A percentile compares a stretch with the other conserved stretches of the same genome.
Evolutionary conservation across 1,140 invertebrate species (phyloP).

Genomic region (Formica exsecta): DNA sequence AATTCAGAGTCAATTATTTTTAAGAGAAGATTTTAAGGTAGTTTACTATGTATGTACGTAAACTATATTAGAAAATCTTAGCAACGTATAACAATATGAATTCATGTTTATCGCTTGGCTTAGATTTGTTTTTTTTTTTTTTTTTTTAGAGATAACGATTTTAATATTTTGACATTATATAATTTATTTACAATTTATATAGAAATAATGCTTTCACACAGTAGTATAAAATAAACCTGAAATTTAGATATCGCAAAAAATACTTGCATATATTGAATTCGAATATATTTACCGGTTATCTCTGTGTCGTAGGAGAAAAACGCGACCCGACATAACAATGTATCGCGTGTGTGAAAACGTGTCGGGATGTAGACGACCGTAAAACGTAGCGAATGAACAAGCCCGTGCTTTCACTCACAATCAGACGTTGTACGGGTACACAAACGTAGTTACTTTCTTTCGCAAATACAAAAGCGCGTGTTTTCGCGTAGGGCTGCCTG

Average conservation of each 20-base stretch:
- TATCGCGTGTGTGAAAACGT: slow-evolving; percentile 29
- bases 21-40: not conserved
- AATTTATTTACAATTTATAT: slow-evolving; percentile 27
- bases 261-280: slow-evolving; percentile 1
- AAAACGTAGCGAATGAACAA: slow-evolving; percentile 55
- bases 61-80: not conserved
- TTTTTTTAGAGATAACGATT: too few species aligned
- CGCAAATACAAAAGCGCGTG: not conserved
- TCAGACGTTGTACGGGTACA: not conserved
- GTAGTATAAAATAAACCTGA: not conserved
- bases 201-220: not conserved
- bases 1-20: not conserved
- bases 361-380: slow-evolving; percentile 6
- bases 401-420: slow-evolving; percentile 62
- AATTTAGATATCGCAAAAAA: slow-evolving; percentile 1
- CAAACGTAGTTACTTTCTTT: slow-evolving; percentile 68
- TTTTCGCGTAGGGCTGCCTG: slow-evolving; percentile 17
- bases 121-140: too few species aligned
- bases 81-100: not conserved
- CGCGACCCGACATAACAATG: not conserved
- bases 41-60: not conserved
- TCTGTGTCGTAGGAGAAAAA: slow-evolving; percentile 1
- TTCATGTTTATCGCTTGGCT: too few species aligned
- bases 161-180: not conserved
- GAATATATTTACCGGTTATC: not conserved